Percentiles rank a stretch among this genome's conserved stretches.
Conservation (phyloP, 2,888 invertebrate species). For the Pandemis cinnamomeana region DNA sequence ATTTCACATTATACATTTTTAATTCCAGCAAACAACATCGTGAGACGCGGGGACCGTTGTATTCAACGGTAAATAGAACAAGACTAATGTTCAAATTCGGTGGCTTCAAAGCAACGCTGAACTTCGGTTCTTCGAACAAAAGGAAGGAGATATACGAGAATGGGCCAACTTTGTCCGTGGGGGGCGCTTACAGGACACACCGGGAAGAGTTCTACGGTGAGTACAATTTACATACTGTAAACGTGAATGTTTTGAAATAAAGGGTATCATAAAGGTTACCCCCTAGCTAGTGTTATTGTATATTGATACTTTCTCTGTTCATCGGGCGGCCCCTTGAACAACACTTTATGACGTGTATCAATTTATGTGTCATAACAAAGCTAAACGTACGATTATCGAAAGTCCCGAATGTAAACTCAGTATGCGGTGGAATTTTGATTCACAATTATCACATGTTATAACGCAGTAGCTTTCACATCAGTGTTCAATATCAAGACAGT, state of each 20-base stretch:
- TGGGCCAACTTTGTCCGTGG: slow-evolving; percentile 54
- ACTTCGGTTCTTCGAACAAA: slow-evolving; percentile 56
- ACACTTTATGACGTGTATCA: too few species aligned
- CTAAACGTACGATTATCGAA: background rate
- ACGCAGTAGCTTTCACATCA: background rate
- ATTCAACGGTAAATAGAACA: slow-evolving; percentile 48
- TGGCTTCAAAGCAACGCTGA: slow-evolving; percentile 68
- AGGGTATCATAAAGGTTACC: background rate
- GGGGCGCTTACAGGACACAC: slow-evolving; percentile 68
- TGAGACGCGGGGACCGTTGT: slow-evolving; percentile 22
- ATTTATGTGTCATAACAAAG: background rate
- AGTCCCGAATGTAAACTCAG: too few species aligned
- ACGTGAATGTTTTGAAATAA: background rate
- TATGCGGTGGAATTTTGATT: background rate
- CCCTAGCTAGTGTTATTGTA: too few species aligned
- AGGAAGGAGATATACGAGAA: slow-evolving; percentile 52
- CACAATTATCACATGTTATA: background rate
- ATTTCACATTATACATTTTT: background rate
- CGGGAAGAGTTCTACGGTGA: slow-evolving; percentile 69
- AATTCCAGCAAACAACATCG: background rate
- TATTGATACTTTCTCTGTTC: too few species aligned
- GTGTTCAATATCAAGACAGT: background rate
- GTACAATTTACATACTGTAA: slow-evolving; percentile 23
- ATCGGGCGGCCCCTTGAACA: too few species aligned
- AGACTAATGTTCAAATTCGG: slow-evolving; percentile 63